Percentiles rank a stretch among this genome's conserved stretches.
These are phyloP conservation scores for Micromys minutus DNA, from an alignment of 2,113 vertebrate species.

Conservation along the genomic window DNA sequence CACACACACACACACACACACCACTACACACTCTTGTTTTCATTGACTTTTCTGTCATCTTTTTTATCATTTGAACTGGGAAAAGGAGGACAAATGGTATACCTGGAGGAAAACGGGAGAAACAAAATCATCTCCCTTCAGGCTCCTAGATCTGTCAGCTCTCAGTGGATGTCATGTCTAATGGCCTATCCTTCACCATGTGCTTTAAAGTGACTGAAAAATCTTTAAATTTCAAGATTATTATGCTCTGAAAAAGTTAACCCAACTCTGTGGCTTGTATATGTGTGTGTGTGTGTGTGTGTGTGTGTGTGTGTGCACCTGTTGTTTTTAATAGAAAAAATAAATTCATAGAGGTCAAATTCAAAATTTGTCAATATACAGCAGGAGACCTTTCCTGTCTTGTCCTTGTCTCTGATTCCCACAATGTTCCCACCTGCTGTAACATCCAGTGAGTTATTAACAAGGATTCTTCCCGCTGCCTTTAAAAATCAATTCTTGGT, in stretches of 20 bases:
- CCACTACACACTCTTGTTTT: not conserved
- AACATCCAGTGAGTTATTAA: not conserved
- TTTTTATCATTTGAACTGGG: constrained; percentile 15
- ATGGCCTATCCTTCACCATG: not conserved
- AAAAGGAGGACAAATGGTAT: not conserved
- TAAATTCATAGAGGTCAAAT: not conserved
- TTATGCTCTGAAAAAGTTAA: not conserved
- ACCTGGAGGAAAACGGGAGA: not conserved
- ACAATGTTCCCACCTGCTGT: fast-evolving
- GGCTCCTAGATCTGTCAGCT: not conserved
- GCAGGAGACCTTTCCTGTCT: not conserved
- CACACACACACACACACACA: too few species aligned
- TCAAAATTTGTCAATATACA: not conserved
- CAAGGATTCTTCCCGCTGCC: not conserved
- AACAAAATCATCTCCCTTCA: not conserved
- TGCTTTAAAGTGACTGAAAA: not conserved
- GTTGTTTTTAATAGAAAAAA: not conserved
- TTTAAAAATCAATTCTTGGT: not conserved
- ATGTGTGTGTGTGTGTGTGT: not conserved
- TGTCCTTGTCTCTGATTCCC: not conserved
- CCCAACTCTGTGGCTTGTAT: not conserved
- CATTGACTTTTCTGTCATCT: not conserved
- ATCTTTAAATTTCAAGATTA: not conserved
- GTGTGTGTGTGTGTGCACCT: too few species aligned
- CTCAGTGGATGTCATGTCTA: not conserved